phyloP scores from a whole-genome alignment of 2,113 vertebrate genomes.

The Corythaixoides concolor region DNA sequence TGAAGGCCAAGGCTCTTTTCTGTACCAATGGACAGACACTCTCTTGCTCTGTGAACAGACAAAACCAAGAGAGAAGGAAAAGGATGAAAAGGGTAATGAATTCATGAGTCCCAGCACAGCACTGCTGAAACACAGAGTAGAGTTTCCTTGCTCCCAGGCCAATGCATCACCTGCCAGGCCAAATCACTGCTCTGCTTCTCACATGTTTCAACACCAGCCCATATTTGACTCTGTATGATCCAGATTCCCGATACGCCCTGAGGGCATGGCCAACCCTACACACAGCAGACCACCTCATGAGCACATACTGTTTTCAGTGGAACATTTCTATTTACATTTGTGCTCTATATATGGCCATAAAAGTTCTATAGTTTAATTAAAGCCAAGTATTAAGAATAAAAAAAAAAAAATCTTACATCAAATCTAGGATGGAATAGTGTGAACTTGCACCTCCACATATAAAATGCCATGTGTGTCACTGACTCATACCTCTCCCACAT shows the following conservation, averaged over 20 bases:
- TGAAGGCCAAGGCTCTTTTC: background rate
- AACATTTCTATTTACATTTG: background rate
- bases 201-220: background rate
- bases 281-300: background rate
- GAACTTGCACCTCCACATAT: background rate
- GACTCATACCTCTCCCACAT: background rate
- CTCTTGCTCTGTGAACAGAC: background rate
- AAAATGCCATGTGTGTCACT: background rate
- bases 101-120: background rate
- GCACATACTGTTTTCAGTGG: background rate
- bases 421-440: background rate
- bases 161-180: background rate
- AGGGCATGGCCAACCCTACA: background rate
- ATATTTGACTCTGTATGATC: background rate
- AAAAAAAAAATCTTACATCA: background rate
- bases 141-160: background rate
- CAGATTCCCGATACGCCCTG: background rate
- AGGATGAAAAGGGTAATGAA: background rate
- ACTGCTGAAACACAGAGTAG: background rate
- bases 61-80: background rate
- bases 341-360: background rate
- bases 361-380: background rate
- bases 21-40: background rate
- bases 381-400: background rate
- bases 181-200: background rate